Conservation (phyloP, 2,888 invertebrate species). For the Gastrophysa polygoni region DNA sequence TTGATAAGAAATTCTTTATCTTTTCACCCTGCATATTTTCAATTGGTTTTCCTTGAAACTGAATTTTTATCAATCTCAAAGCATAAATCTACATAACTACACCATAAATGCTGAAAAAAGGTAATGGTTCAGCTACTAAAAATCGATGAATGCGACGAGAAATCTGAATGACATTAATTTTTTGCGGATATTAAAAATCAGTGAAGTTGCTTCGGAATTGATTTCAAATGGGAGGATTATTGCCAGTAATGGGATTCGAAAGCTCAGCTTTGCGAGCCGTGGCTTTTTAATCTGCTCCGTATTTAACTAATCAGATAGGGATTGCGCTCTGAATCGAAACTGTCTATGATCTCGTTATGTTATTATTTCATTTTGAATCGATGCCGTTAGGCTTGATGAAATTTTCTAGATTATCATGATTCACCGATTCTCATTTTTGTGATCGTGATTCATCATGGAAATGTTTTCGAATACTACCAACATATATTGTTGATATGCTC, state of each 20-base stretch:
- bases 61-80: no score
- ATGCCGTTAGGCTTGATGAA: background rate
- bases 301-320: constrained; percentile 46
- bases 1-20: no score
- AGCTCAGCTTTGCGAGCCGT: constrained; percentile 48
- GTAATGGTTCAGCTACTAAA: constrained; percentile 30
- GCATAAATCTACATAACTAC: no score
- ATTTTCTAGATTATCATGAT: no score
- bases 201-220: constrained; percentile 50
- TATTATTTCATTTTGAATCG: constrained; percentile 6
- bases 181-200: constrained; percentile 52
- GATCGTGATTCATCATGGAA: no score
- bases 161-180: constrained; percentile 43
- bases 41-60: no score
- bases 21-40: no score
- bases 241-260: constrained; percentile 50
- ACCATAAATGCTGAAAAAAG: background rate
- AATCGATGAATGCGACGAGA: constrained; percentile 45
- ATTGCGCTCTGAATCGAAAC: constrained; percentile 34
- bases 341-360: constrained; percentile 25
- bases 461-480: no score
- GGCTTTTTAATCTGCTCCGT: constrained; percentile 49
- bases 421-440: no score
- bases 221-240: constrained; percentile 55
- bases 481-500: no score